These are phyloP conservation scores for Masticophis lateralis DNA, from an alignment of 2,797 vertebrate species.

Conservation along the genomic window DNA sequence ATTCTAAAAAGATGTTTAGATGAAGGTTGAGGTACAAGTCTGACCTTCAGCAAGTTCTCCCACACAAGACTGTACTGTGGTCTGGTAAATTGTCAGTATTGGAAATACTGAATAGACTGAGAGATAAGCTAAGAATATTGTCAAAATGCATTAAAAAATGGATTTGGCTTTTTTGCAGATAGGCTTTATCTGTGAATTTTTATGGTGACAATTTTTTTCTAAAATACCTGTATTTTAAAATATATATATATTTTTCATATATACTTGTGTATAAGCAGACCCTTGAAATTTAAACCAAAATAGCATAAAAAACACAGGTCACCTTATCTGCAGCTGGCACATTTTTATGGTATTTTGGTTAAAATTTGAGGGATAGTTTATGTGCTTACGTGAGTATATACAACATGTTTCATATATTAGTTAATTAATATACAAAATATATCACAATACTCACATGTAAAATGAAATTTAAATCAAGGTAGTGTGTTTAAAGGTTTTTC, in stretches of 20 bases:
- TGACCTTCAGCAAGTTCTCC: not conserved
- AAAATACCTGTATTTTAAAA: not conserved
- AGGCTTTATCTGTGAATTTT: not conserved
- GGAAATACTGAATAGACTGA: not conserved
- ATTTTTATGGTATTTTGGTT: not conserved
- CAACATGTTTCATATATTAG: not conserved
- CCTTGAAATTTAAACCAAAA: not conserved
- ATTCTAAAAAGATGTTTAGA: not conserved
- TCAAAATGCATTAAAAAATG: too few species aligned
- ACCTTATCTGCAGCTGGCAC: not conserved
- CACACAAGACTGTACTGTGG: not conserved
- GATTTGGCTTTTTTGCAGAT: too few species aligned
- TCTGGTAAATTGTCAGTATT: not conserved
- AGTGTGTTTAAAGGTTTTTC: not conserved
- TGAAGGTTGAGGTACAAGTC: not conserved
- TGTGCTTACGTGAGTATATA: not conserved
- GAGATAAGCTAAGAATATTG: not conserved
- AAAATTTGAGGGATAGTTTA: not conserved
- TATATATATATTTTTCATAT: not conserved
- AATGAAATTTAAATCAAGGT: not conserved
- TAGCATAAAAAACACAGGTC: not conserved
- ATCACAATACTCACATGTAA: not conserved
- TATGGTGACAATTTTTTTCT: not conserved
- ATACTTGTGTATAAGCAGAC: not conserved
- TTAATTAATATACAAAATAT: not conserved